Evolutionary conservation across 2,888 invertebrate genomes (phyloP).

Genomic region (Spilosoma lubricipeda): DNA sequence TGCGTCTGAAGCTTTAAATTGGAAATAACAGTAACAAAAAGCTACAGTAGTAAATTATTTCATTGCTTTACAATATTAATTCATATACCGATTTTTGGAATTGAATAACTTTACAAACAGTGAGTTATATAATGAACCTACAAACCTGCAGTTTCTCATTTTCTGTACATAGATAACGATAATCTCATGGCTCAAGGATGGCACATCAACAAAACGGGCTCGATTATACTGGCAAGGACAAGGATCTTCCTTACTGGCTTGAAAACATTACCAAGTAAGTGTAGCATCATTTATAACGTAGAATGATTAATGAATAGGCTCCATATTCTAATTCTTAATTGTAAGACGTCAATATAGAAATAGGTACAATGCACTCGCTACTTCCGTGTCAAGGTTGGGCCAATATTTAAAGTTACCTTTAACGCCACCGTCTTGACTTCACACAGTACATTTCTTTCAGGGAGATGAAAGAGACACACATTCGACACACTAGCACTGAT

Average conservation of each 20-base stretch:
- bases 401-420: constrained; percentile 25
- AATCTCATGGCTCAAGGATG: constrained; percentile 78
- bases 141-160: constrained; percentile 33
- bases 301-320: constrained; percentile 61
- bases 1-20: constrained; percentile 61
- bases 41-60: constrained; percentile 23
- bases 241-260: constrained; percentile 75
- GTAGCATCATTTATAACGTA: constrained; percentile 30
- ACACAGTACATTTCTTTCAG: constrained; percentile 57
- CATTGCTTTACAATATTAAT: constrained; percentile 20
- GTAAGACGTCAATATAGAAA: constrained; percentile 54
- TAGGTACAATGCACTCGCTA: constrained; percentile 56
- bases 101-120: constrained; percentile 18
- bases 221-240: constrained; percentile 67
- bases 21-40: constrained; percentile 48
- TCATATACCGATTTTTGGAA: constrained; percentile 19
- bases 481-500: constrained; percentile 63
- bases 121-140: constrained; percentile 38
- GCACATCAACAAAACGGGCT: constrained; percentile 73
- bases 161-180: constrained; percentile 43
- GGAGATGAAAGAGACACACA: constrained; percentile 81
- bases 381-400: constrained; percentile 66
- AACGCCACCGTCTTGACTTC: constrained; percentile 1
- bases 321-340: constrained; percentile 32
- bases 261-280: constrained; percentile 81